Evolutionary conservation across 1,140 invertebrate species (phyloP), one percentile per base, ranked within the genome.

Genomic region (Parapsyche elsis): DNA sequence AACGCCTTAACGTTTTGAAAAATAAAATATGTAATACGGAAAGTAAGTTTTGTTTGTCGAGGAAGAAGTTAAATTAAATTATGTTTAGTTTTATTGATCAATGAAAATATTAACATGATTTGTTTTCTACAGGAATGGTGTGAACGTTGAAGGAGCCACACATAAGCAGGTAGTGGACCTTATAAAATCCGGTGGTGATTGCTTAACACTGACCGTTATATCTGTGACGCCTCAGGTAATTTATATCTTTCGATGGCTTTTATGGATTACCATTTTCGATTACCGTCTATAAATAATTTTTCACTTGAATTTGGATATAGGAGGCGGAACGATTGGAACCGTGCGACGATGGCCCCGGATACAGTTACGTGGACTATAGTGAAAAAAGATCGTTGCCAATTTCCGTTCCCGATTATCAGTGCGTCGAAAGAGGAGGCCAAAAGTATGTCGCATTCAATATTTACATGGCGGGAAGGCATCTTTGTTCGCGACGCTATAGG

Each of bases 151-250:
- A 91, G 99, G 98, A 61, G 94, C 98, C 0, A 99, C 98, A 38
- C 99, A 99, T 89, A 97, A 98, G 86, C 98, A 99, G 90, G 99
- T 99, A 44, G 99, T 99, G 10, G 98, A 99, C 88, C 90, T 99
- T 67, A 99, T 99, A 80, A 99, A 99, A 87, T 98, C 97, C 12
- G 98, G 98, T 0, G 98, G 98, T 10, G 98, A 99, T 89, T 95
- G 96, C 80, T 90, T 99, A 9, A 97, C 95, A 5, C 91, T 99
- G 24, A 99, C 98, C 10, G 97, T 99, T 19, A 98, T 99, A 81
- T 98, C 97, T 77, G 97, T 99, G 23, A 97, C 96, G 74, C 94
- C 93, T 53, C 95, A 95, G 90, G 95, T 96, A 87, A 71, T 45
- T 21, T 7, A 67, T 10, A 67, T 67, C 4, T 21, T 5, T 67